Evolutionary conservation across 92 coral and sea anemone species (phyloP), one percentile per base, ranked within the genome.

Genomic region (Siderastrea radians): DNA sequence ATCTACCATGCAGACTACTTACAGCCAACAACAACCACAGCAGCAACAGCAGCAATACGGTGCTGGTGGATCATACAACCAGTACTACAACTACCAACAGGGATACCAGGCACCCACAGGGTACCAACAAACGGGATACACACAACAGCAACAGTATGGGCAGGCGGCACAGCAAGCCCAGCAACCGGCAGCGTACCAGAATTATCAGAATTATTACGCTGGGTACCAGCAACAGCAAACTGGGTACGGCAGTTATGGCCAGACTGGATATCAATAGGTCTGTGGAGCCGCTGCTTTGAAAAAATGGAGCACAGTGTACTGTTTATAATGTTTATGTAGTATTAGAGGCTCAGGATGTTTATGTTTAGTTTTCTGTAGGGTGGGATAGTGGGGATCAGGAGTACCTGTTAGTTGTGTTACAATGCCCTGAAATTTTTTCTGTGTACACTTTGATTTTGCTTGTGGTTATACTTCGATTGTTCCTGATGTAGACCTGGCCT

Each of bases 31-130:
- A 5, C 78, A 74, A 26, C 87, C 67, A 49, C 87, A 54, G 12
- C 87, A 82, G 48, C 78, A 59, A 26, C 87, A 83, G 55, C 89
- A 76, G 17, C 91, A 91, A 71, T 81, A 88, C 45, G 81, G 85
- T 47, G 44, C 90, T 8, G 71, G 88, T 15, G 88, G 87, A 0
- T 75, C 86, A 3, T 89, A 74, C 63, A 87, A 76, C 53, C 86
- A 89, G 64, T 84, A 85, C 88, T 88, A 86, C 79, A 84, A 44
- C 80, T 84, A 84, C 81, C 74, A 64, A 52, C 87, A 84, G 73
- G 80, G 87, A 26, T 84, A 84, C 81, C 80, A 73, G 69, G 72
- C 87, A 6, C 2, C 77, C 78, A 58, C 86, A 82, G 81, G 87
- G 2, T 84, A 84, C 80, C 87, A 84, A 52, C 87, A 84, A 17